These are phyloP conservation scores for Taenioides sp. DNA, from an alignment of 2,797 vertebrate species.

Conservation along the genomic window DNA sequence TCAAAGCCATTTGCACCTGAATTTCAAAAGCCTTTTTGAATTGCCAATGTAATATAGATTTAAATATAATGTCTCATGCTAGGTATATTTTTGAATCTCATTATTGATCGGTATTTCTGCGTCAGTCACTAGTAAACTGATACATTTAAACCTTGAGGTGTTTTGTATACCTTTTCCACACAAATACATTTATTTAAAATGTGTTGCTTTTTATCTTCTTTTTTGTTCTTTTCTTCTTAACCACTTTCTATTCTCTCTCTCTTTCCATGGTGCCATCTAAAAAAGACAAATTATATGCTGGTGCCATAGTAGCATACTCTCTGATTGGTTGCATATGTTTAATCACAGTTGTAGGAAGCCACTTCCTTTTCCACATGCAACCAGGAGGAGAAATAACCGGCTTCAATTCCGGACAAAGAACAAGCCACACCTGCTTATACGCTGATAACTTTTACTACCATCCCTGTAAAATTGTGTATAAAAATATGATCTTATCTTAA, in stretches of 20 bases:
- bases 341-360: conserved; percentile 93
- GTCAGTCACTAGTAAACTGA: background rate
- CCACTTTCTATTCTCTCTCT: conserved; percentile 48
- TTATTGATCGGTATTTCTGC: conserved; percentile 5
- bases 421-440: conserved; percentile 88
- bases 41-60: conserved; percentile 80
- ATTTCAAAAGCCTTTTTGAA: conserved; percentile 92
- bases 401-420: conserved; percentile 79
- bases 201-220: conserved; percentile 9
- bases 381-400: conserved; percentile 85
- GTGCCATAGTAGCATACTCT: conserved; percentile 85
- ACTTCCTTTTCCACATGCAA: conserved; percentile 88
- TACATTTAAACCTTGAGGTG: conserved; percentile 1
- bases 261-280: conserved; percentile 63
- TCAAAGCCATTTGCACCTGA: conserved; percentile 90
- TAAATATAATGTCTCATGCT: conserved; percentile 3
- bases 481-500: no score
- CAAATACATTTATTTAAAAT: conserved; percentile 21
- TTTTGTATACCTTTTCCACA: conserved; percentile 23
- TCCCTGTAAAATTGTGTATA: background rate
- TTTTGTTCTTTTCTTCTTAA: background rate
- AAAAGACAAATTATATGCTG: conserved; percentile 90
- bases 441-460: background rate
- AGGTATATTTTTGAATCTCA: conserved; percentile 8
- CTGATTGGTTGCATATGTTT: conserved; percentile 99